These are phyloP conservation scores for Ictalurus furcatus DNA, from an alignment of 2,113 vertebrate species.

Conservation along the genomic window DNA sequence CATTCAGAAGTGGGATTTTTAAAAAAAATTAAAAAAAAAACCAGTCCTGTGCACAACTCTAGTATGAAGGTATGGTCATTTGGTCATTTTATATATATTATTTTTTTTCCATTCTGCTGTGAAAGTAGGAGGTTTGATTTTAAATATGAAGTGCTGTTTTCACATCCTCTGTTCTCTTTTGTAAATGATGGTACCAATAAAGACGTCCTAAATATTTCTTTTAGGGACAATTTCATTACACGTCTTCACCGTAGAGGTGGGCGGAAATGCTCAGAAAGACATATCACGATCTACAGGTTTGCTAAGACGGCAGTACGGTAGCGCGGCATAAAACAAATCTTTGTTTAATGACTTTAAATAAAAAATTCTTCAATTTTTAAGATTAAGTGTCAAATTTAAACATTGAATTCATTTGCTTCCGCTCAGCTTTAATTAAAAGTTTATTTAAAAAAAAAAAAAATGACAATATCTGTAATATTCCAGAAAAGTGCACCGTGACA, in stretches of 20 bases:
- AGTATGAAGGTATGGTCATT: not conserved
- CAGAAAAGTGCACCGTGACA: not conserved
- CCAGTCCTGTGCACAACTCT: not conserved
- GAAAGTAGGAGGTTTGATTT: constrained; percentile 15
- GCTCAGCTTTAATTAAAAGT: not conserved
- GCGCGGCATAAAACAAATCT: not conserved
- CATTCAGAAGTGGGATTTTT: not conserved
- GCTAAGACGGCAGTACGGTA: not conserved
- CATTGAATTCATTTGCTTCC: too few relatives aligned
- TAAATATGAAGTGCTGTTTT: constrained; percentile 28
- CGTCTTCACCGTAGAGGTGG: not conserved
- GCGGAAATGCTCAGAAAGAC: too few relatives aligned
- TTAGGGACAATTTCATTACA: not conserved
- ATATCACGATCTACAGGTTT: too few relatives aligned
- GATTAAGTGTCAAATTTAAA: too few relatives aligned
- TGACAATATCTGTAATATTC: too few relatives aligned
- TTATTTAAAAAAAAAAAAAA: too few relatives aligned
- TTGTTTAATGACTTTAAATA: not conserved
- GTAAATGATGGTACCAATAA: constrained; percentile 50
- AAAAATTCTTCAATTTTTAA: too few relatives aligned
- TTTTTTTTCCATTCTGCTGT: constrained; percentile 6
- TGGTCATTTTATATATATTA: too few relatives aligned
- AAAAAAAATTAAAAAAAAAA: too few relatives aligned
- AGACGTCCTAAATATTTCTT: constrained; percentile 22
- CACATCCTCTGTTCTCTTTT: constrained; percentile 38